phyloP scores from a whole-genome alignment of 2,113 vertebrate species.

The Ornithorhynchus anatinus region DNA sequence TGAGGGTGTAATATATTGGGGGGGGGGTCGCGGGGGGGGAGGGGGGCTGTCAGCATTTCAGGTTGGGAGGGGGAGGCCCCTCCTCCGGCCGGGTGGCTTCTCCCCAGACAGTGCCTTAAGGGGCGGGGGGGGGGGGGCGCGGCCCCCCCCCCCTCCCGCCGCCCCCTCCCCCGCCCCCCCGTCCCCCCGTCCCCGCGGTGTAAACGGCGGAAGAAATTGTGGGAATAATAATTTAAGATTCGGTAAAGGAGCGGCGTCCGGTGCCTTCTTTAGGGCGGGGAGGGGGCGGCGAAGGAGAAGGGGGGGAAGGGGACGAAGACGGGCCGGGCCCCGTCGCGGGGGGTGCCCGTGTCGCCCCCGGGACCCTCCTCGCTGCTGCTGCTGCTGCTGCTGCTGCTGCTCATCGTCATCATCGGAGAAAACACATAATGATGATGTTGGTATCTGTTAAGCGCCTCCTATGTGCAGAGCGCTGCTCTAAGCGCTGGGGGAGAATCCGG shows the following conservation, averaged over 20 bases:
- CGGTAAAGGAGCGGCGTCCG: slow-evolving; percentile 28
- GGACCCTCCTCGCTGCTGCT: neutral
- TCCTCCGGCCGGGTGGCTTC: slow-evolving; percentile 11
- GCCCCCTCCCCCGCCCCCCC: slow-evolving; percentile 2
- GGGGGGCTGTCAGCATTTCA: slow-evolving; percentile 59
- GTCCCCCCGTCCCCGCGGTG: slow-evolving; percentile 27
- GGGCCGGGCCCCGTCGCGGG: neutral
- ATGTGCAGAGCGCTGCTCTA: too few species aligned
- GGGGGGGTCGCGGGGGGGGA: slow-evolving; percentile 32
- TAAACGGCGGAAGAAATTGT: slow-evolving; percentile 58
- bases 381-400: neutral
- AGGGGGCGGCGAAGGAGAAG: neutral
- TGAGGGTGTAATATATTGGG: slow-evolving; percentile 64
- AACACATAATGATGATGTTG: too few species aligned
- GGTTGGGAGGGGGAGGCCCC: slow-evolving; percentile 24
- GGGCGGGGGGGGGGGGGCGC: slow-evolving; percentile 11
- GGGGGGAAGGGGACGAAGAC: neutral
- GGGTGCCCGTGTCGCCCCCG: neutral
- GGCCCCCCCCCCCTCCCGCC: slow-evolving; percentile 24
- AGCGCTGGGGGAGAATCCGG: too few species aligned
- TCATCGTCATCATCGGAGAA: slow-evolving; percentile 28
- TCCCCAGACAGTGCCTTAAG: slow-evolving; percentile 60
- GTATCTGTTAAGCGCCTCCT: too few species aligned
- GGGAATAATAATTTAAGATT: slow-evolving; percentile 69
- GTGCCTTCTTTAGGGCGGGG: slow-evolving; percentile 31